Conservation (phyloP, 2,888 invertebrate genomes). For the Melinaea marsaeus region DNA sequence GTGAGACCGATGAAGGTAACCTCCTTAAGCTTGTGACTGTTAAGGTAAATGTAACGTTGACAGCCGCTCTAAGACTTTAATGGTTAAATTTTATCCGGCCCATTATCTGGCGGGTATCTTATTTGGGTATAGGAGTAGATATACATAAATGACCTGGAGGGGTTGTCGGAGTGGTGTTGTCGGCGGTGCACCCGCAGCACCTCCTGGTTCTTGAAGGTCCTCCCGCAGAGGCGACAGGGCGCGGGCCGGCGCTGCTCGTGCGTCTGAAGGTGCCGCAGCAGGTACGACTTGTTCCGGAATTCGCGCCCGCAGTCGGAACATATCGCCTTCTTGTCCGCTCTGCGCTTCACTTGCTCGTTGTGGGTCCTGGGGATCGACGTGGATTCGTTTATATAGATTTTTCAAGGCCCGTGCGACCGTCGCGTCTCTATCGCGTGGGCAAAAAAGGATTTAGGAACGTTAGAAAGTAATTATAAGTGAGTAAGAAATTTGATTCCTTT, state of each 20-base stretch:
- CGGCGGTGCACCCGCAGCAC: constrained; percentile 38
- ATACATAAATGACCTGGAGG: constrained; percentile 27
- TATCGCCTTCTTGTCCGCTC: constrained; percentile 23
- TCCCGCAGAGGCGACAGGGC: constrained; percentile 36
- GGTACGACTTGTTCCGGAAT: constrained; percentile 40
- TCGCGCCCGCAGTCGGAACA: constrained; percentile 44
- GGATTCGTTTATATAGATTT: background rate
- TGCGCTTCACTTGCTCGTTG: constrained; percentile 40
- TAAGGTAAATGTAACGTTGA: too few species aligned
- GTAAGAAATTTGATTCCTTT: too few species aligned
- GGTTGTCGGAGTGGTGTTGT: constrained; percentile 37
- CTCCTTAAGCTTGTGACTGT: too few species aligned
- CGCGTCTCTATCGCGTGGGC: too few species aligned
- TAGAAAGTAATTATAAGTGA: too few species aligned
- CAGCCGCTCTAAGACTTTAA: too few species aligned
- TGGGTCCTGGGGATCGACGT: constrained; percentile 31
- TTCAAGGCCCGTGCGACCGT: background rate
- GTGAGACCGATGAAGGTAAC: too few species aligned
- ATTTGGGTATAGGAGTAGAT: too few species aligned
- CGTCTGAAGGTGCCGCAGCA: constrained; percentile 42
- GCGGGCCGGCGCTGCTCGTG: constrained; percentile 35
- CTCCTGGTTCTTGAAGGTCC: constrained; percentile 36
- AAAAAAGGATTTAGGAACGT: too few species aligned
- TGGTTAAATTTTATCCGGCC: too few species aligned
- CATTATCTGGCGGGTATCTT: too few species aligned